Percentiles rank a stretch among this genome's conserved stretches.
These are phyloP conservation scores for Chiridota heheva DNA, from an alignment of 35 echinoderm and acorn worm species.

Conservation along the genomic window DNA sequence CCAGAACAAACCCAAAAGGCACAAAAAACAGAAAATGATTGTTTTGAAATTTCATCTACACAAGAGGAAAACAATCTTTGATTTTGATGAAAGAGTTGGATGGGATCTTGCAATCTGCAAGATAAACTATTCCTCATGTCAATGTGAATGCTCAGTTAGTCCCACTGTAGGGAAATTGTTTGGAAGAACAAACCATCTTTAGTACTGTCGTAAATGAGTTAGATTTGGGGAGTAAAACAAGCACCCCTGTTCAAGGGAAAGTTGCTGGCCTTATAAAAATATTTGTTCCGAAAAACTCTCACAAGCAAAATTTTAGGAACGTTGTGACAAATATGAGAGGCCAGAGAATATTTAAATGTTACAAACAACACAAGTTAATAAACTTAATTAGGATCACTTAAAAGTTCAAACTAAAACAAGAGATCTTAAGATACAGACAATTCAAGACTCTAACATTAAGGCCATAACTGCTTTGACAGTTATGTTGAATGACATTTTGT, in stretches of 20 bases:
- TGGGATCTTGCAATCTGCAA: not conserved
- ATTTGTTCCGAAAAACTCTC: not conserved
- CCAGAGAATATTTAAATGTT: not conserved
- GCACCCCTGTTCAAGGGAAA: conserved; percentile 13
- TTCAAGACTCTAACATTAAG: not conserved
- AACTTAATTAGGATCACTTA: not conserved
- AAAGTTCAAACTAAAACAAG: not conserved
- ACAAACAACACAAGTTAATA: conserved; percentile 1
- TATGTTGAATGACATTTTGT: not conserved
- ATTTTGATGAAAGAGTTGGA: conserved; percentile 21
- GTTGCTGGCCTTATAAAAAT: not conserved
- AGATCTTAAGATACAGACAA: not conserved
- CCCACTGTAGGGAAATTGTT: not conserved
- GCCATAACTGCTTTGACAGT: conserved; percentile 2
- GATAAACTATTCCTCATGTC: not conserved
- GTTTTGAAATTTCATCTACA: not conserved
- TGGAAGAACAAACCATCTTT: not conserved
- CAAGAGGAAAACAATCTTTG: not conserved
- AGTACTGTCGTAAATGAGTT: not conserved
- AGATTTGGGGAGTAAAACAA: not conserved
- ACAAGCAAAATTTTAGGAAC: not conserved
- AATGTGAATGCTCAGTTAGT: not conserved
- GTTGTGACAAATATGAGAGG: not conserved
- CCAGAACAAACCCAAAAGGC: not conserved
- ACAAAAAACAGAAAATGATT: not conserved